Conservation (phyloP, 2,113 vertebrate species). For the Paradisaea rubra region DNA sequence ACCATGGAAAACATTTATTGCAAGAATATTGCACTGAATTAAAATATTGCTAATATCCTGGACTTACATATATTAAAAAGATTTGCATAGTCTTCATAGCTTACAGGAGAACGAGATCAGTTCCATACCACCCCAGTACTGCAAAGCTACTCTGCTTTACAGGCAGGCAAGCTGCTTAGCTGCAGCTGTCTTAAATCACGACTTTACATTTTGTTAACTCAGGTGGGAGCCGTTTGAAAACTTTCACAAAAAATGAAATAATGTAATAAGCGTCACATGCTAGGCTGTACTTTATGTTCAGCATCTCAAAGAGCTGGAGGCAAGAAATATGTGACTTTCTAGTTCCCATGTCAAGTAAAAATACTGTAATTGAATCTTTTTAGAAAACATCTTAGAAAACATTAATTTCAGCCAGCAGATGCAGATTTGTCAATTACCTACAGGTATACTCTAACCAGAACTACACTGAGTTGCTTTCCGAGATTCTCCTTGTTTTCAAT, state of each 20-base stretch:
- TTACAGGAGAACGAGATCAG: not conserved
- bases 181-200: slow-evolving; percentile 24
- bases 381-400: not conserved
- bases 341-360: not conserved
- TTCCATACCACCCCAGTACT: not conserved
- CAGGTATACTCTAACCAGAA: not conserved
- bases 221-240: not conserved
- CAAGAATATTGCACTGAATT: not conserved
- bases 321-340: not conserved
- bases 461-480: accelerated
- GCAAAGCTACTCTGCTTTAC: not conserved
- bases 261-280: not conserved
- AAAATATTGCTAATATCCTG: not conserved
- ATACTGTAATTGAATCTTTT: not conserved
- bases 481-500: not conserved
- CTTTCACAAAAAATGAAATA: not conserved
- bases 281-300: not conserved
- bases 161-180: not conserved
- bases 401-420: not conserved
- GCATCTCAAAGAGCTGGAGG: not conserved
- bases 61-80: not conserved
- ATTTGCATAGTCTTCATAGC: not conserved
- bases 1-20: not conserved
- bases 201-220: not conserved
- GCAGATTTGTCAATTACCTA: not conserved